Conservation (phyloP, 2,113 vertebrate species). For the Sprattus sprattus region DNA sequence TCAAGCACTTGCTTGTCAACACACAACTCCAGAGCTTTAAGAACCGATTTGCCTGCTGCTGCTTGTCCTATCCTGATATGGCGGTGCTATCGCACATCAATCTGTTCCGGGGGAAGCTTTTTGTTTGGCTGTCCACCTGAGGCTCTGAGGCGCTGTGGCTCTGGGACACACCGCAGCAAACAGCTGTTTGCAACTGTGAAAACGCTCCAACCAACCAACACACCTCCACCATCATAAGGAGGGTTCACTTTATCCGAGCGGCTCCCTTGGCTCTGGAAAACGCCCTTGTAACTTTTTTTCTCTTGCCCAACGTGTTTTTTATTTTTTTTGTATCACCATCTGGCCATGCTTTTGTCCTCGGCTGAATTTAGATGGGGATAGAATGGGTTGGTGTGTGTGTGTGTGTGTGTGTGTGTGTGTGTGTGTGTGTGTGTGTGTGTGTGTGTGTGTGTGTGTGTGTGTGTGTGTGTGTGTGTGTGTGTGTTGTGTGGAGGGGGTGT, state of each 20-base stretch:
- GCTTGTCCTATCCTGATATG: background rate
- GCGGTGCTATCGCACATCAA: constrained; percentile 30
- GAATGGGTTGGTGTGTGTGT: background rate
- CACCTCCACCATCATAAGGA: constrained; percentile 24
- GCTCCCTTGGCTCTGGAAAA: constrained; percentile 44
- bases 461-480: no score
- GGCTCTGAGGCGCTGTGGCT: constrained; percentile 28
- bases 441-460: background rate
- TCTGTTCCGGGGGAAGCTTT: constrained; percentile 39
- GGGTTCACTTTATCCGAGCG: constrained; percentile 26
- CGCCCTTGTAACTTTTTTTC: constrained; percentile 62
- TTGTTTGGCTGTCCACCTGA: constrained; percentile 51
- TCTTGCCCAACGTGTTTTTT: constrained; percentile 40
- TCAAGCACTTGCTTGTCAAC: background rate
- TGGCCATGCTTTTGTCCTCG: constrained; percentile 43
- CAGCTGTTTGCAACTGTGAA: constrained; percentile 59
- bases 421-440: constrained; percentile 3
- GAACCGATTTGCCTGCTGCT: background rate
- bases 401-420: background rate
- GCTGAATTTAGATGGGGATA: background rate
- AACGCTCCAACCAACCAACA: constrained; percentile 22
- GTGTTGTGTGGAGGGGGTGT: background rate
- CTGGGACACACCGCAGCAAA: constrained; percentile 45
- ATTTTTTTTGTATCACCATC: constrained; percentile 51
- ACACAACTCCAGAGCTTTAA: constrained; percentile 12